Base-by-base conservation (phyloP, 2,797 vertebrate species). In the Lophotriccus pileatus region DNA sequence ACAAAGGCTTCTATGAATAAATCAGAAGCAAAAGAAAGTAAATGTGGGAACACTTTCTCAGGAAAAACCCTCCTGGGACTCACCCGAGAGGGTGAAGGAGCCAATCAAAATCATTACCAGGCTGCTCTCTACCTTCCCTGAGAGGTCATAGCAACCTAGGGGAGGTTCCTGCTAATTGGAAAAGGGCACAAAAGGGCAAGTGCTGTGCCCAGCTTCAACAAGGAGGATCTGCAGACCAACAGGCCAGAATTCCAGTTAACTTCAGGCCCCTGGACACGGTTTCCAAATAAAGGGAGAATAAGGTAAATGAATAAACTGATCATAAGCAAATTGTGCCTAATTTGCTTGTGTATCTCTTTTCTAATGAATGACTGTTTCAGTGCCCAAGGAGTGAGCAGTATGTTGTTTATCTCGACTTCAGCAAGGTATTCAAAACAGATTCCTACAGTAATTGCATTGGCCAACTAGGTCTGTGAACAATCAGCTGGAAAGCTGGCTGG, bases 41-140 rank as follows among this genome's bases (percentile, higher is more conserved):
- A 74, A 67, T 4, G 3, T 32, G 12, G 41, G 25, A 18, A 73
- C 2, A 8, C 15, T 37, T 67, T 52, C 47, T 80, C 43, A 34
- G 43, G 32, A 34, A 46, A 46, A 46, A 62, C 8, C 8, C 28
- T 37, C 62, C 12, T 0, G 0, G 12, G 41, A 68, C 30, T 30
- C 63, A 36, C 14, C 9, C 12, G 18, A 76, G 7, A 8, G 8
- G 8, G 0, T 23, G 25, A 79, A 50, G 19, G 8, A 69, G 23
- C 25, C 36, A 50, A 18, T 32, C 7, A 55, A 76, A 78, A 82
- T 14, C 62, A 53, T 22, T 28, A 44, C 25, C 37, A 59, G 25
- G 25, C 30, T 87, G 39, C 44, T 84, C 62, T 73, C 44, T 39
- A 24, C 19, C 19, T 41, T 39, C 59, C 52, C 59, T 41, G 24